Percentiles rank a stretch among this genome's conserved stretches.
These are phyloP conservation scores for Oreocharis arfaki DNA, from an alignment of 2,113 vertebrate species.

Conservation along the genomic window DNA sequence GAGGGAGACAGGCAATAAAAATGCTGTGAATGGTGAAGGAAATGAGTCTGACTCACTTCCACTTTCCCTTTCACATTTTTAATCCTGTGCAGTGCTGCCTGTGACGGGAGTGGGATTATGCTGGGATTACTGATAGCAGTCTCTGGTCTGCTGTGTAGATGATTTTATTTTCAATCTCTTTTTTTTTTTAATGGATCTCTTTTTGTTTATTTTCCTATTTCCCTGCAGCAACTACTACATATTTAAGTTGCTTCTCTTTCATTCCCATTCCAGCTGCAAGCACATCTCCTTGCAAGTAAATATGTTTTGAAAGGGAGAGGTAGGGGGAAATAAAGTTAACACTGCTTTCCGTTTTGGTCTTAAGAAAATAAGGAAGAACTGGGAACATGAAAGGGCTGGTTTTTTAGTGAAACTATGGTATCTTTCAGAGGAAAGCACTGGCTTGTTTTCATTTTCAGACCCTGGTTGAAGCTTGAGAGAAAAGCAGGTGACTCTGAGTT, in stretches of 20 bases:
- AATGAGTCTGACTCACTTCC: constrained; percentile 51
- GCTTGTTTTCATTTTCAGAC: neutral
- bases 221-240: neutral
- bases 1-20: constrained; percentile 33
- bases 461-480: neutral
- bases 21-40: constrained; percentile 30
- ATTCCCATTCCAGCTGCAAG: neutral
- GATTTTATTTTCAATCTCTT: neutral
- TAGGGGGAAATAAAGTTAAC: neutral
- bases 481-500: neutral
- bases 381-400: neutral
- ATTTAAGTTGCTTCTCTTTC: neutral
- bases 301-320: neutral
- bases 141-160: neutral
- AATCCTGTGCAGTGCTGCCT: constrained; percentile 10
- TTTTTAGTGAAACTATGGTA: neutral
- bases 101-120: constrained; percentile 16
- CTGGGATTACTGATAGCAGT: constrained; percentile 18
- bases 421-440: neutral
- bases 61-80: constrained; percentile 44
- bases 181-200: neutral
- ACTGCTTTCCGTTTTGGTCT: neutral
- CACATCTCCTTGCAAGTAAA: constrained; percentile 29
- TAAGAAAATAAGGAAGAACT: neutral
- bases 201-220: constrained; percentile 13